Evolutionary conservation across 1,140 invertebrate genomes (phyloP).

Genomic region (Drosophila arawakana): DNA sequence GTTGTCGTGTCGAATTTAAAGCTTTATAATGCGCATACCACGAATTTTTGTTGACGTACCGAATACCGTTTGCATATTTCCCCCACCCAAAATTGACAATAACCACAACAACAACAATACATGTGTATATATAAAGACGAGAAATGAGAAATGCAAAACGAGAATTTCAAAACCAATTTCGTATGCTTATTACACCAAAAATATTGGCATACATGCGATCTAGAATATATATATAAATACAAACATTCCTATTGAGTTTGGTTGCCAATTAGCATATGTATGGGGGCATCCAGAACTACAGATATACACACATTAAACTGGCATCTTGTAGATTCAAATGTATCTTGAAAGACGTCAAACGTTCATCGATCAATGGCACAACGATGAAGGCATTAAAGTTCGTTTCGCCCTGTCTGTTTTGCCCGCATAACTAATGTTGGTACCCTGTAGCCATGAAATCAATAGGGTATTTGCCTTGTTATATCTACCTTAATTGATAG

Average conservation of each 20-base stretch:
- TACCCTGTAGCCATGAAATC: conserved; percentile 14
- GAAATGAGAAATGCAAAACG: conserved; percentile 12
- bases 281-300: conserved; percentile 13
- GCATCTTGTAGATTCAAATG: conserved; percentile 8
- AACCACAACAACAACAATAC: neutral
- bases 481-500: neutral
- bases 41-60: conserved; percentile 80
- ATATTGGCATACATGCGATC: conserved; percentile 41
- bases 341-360: conserved; percentile 50
- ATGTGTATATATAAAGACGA: neutral
- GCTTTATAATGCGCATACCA: conserved; percentile 77
- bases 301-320: neutral
- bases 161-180: conserved; percentile 46
- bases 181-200: conserved; percentile 45
- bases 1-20: conserved; percentile 78
- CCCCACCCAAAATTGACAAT: conserved; percentile 38
- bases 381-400: conserved; percentile 43
- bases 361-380: conserved; percentile 52
- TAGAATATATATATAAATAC: conserved; percentile 3
- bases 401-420: conserved; percentile 31
- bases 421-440: conserved; percentile 34
- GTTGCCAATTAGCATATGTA: conserved; percentile 34
- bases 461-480: neutral
- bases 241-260: conserved; percentile 2
- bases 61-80: conserved; percentile 75